These are phyloP conservation scores for Myiagra hebetior DNA, from an alignment of 2,113 vertebrate genomes.

Conservation along the genomic window DNA sequence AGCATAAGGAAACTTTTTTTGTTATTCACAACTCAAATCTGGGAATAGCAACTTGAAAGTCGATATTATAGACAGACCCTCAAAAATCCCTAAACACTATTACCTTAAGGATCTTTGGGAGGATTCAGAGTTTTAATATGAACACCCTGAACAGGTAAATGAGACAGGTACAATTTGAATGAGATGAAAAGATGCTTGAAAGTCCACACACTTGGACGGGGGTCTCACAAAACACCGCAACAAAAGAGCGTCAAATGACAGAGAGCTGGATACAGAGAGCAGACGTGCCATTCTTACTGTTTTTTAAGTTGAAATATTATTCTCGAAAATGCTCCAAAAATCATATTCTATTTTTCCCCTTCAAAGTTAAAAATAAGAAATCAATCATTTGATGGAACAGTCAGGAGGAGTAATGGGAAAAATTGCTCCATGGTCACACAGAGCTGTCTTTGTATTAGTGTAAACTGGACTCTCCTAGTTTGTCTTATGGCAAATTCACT, in stretches of 20 bases:
- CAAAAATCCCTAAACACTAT: background rate
- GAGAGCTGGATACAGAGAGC: background rate
- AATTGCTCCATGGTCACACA: background rate
- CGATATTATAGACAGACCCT: background rate
- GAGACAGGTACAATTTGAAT: background rate
- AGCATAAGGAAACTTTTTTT: background rate
- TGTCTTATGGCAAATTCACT: background rate
- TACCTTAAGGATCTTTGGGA: background rate
- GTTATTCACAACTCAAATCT: background rate
- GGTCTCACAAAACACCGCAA: background rate
- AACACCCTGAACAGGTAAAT: background rate
- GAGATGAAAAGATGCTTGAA: background rate
- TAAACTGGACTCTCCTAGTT: background rate
- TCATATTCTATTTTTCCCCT: background rate
- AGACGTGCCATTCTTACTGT: background rate
- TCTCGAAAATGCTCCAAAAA: background rate
- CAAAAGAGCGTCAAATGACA: background rate
- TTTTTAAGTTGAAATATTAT: background rate
- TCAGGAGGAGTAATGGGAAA: background rate
- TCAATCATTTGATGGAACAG: background rate
- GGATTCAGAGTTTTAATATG: background rate
- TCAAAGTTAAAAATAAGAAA: background rate
- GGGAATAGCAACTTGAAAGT: background rate
- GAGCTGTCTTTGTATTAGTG: background rate
- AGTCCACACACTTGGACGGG: background rate